These are phyloP conservation scores for Anabas testudineus DNA, from an alignment of 2,797 vertebrate species.

Conservation along the genomic window DNA sequence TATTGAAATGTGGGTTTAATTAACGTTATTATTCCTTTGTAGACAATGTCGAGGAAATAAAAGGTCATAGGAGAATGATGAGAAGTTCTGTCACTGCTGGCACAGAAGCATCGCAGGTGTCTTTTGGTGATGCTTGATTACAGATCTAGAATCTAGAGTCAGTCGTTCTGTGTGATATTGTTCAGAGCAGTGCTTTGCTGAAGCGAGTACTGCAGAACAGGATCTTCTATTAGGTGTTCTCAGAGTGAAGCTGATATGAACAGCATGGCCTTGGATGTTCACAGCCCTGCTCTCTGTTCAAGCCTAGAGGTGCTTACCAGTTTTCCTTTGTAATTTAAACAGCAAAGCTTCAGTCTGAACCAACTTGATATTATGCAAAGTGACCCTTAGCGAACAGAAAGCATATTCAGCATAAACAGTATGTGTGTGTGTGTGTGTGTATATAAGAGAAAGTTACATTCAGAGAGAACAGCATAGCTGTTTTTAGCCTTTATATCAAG, in stretches of 20 bases:
- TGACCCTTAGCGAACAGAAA: neutral
- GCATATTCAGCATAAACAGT: neutral
- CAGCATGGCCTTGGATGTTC: neutral
- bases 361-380: neutral
- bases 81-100: neutral
- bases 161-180: neutral
- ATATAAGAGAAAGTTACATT: too few relatives aligned
- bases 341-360: neutral
- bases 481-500: too few relatives aligned
- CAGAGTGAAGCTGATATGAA: neutral
- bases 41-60: neutral
- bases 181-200: neutral
- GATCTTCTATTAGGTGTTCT: conserved; percentile 7
- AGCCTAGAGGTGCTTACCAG: neutral
- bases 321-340: neutral
- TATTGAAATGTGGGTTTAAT: conserved; percentile 31
- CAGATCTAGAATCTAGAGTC: neutral
- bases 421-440: too few relatives aligned
- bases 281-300: neutral
- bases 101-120: too few relatives aligned
- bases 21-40: conserved; percentile 27
- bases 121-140: neutral
- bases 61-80: conserved; percentile 8
- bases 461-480: too few relatives aligned
- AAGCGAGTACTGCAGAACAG: neutral